These are phyloP conservation scores for Dicyrtomina minuta DNA, from an alignment of 2,888 invertebrate species.

Conservation along the genomic window DNA sequence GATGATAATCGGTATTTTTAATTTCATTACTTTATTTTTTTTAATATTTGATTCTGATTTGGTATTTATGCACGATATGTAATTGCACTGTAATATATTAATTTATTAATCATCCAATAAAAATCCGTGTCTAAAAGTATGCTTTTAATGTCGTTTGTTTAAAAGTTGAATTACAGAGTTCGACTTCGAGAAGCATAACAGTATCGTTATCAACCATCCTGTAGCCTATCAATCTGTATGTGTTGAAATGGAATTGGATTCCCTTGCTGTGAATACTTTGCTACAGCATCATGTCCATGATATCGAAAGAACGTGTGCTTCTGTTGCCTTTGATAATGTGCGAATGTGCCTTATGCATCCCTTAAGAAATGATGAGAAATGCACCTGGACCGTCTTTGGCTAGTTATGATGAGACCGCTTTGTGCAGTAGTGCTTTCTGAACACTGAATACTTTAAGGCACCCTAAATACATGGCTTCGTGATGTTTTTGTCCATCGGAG, in stretches of 20 bases:
- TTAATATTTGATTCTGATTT: no score
- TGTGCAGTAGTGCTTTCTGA: conserved; percentile 86
- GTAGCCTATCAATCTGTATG: conserved; percentile 81
- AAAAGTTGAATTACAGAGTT: conserved; percentile 66
- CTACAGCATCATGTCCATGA: conserved; percentile 86
- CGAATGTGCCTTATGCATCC: conserved; percentile 61
- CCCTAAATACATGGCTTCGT: no score
- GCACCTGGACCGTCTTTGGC: no score
- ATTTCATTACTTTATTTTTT: no score
- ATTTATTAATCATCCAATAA: background rate
- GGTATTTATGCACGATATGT: no score
- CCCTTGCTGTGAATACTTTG: conserved; percentile 87
- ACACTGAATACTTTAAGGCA: conserved; percentile 90
- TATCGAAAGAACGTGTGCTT: conserved; percentile 82
- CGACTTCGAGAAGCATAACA: conserved; percentile 69
- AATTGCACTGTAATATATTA: background rate
- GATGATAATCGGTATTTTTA: no score
- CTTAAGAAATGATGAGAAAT: no score
- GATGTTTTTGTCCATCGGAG: conserved; percentile 83
- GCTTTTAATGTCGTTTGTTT: background rate
- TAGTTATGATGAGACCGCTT: conserved; percentile 92
- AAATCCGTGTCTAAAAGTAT: background rate
- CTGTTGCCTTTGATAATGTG: conserved; percentile 74
- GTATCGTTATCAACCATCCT: conserved; percentile 68
- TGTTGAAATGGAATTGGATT: conserved; percentile 86